phyloP scores from a whole-genome alignment of 1,140 invertebrate species.

The Mylabris phalerata region DNA sequence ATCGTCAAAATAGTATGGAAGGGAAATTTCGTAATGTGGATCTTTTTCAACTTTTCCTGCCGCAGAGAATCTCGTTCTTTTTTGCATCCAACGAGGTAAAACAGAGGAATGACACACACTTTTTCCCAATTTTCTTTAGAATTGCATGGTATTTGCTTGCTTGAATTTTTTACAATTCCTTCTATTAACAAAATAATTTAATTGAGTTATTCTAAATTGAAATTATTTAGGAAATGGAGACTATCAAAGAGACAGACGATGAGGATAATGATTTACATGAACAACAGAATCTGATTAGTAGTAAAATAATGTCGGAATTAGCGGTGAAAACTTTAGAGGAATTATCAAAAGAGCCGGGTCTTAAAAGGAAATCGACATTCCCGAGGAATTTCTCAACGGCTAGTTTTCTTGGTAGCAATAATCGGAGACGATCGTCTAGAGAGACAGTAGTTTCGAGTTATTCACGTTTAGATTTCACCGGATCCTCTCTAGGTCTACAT shows the following conservation, averaged over 20 bases:
- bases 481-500: conserved; percentile 59
- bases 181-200: no score
- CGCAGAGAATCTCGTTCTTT: conserved; percentile 39
- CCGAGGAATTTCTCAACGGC: conserved; percentile 48
- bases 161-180: not conserved
- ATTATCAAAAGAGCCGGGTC: conserved; percentile 41
- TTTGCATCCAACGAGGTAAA: conserved; percentile 41
- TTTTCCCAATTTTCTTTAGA: no score
- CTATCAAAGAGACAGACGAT: conserved; percentile 51
- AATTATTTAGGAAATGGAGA: conserved; percentile 50
- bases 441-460: conserved; percentile 62
- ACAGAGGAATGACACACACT: not conserved
- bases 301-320: conserved; percentile 40
- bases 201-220: no score
- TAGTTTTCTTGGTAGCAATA: conserved; percentile 40
- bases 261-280: conserved; percentile 42
- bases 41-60: conserved; percentile 24
- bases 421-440: conserved; percentile 48
- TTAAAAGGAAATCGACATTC: conserved; percentile 44
- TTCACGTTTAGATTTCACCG: conserved; percentile 64
- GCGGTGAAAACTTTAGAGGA: conserved; percentile 47
- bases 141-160: conserved; percentile 3
- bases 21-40: conserved; percentile 1
- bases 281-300: conserved; percentile 31
- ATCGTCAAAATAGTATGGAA: not conserved